phyloP scores from a whole-genome alignment of 2,797 vertebrate species.

The Australoheros facetus region DNA sequence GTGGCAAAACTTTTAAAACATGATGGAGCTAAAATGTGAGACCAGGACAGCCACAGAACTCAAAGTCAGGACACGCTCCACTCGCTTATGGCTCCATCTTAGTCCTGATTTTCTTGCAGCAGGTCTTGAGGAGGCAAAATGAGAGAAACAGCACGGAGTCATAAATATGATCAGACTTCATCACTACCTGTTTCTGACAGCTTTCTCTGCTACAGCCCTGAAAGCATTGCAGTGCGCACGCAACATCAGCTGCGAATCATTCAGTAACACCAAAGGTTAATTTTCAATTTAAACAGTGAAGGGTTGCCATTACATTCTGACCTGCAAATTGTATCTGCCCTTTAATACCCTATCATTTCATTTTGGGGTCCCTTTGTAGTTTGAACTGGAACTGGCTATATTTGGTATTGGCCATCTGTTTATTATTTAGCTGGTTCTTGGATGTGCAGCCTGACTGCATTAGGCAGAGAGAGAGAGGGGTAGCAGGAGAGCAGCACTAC shows the following conservation, averaged over 20 bases:
- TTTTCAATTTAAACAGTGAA: conserved; percentile 88
- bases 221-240: conserved; percentile 15
- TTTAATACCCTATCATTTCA: conserved; percentile 86
- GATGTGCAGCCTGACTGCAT: conserved; percentile 80
- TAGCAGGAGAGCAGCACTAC: conserved; percentile 62
- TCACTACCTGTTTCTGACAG: conserved; percentile 22
- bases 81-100: not conserved
- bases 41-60: not conserved
- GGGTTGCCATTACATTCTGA: conserved; percentile 87
- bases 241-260: conserved; percentile 77
- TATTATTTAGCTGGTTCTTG: conserved; percentile 85
- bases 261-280: conserved; percentile 82
- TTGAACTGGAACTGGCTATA: conserved; percentile 80
- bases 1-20: not conserved
- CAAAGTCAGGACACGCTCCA: not conserved
- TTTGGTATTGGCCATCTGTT: conserved; percentile 87
- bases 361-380: conserved; percentile 81
- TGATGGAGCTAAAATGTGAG: conserved; percentile 9
- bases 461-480: conserved; percentile 62
- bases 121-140: conserved; percentile 34
- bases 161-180: conserved; percentile 65
- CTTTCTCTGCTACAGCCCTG: conserved; percentile 28
- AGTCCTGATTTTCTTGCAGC: conserved; percentile 3
- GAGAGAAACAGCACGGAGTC: conserved; percentile 35
- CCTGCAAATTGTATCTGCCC: conserved; percentile 87